Evolutionary conservation across 2,797 vertebrate species (phyloP).

Genomic region (Buceros bicornis): DNA sequence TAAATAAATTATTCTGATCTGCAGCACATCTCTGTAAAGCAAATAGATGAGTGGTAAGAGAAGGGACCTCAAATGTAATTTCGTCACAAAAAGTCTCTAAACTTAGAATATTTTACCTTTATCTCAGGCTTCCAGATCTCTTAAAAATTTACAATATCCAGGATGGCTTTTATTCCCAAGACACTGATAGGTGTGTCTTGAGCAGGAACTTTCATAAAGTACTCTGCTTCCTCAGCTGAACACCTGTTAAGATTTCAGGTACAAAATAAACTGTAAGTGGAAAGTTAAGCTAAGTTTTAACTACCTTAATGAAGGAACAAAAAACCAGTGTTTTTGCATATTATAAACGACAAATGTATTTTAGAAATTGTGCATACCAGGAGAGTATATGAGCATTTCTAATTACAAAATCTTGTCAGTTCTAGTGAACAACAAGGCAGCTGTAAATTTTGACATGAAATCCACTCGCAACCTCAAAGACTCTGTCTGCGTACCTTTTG

Average conservation of each 20-base stretch:
- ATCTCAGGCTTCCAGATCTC: neutral
- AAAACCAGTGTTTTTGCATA: neutral
- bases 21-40: neutral
- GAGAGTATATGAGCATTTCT: neutral
- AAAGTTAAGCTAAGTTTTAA: neutral
- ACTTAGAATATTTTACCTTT: neutral
- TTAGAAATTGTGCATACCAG: neutral
- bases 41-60: neutral
- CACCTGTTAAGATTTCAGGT: neutral
- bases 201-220: neutral
- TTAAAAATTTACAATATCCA: neutral
- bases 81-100: neutral
- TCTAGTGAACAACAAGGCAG: neutral
- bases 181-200: neutral
- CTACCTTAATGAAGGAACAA: neutral
- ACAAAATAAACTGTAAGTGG: neutral
- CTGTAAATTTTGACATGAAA: neutral
- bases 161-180: neutral
- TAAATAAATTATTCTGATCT: neutral
- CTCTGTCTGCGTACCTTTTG: neutral
- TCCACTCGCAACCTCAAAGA: neutral
- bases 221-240: neutral
- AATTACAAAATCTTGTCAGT: neutral
- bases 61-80: neutral
- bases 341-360: neutral